Percentiles rank a stretch among this genome's conserved stretches.
phyloP scores from a whole-genome alignment of 1,140 invertebrate species.

The Cyclina sinensis region DNA sequence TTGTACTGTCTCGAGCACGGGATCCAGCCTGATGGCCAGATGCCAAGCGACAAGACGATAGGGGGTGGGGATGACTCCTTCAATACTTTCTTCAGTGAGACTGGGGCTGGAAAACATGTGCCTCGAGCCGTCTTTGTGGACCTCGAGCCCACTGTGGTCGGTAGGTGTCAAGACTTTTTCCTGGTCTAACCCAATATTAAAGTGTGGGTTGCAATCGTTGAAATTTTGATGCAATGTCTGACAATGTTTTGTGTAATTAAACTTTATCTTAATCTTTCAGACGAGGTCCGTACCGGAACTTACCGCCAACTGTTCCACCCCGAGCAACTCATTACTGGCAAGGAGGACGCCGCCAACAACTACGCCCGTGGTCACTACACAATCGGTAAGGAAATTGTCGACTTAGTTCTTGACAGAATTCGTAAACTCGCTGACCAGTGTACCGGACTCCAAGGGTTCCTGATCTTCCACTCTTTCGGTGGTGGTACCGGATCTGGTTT shows the following conservation, averaged over 20 bases:
- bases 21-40: slow-evolving; percentile 90
- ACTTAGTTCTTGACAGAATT: slow-evolving; percentile 85
- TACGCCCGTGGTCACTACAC: slow-evolving; percentile 87
- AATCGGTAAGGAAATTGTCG: slow-evolving; percentile 62
- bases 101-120: slow-evolving; percentile 86
- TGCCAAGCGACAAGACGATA: slow-evolving; percentile 79
- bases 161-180: slow-evolving; percentile 67
- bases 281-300: slow-evolving; percentile 69
- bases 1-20: slow-evolving; percentile 85
- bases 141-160: slow-evolving; percentile 86
- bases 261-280: neutral
- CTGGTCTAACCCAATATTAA: neutral
- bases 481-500: slow-evolving; percentile 96
- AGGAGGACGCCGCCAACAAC: slow-evolving; percentile 91
- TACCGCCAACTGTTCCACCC: slow-evolving; percentile 77
- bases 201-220: no score
- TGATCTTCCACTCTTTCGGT: slow-evolving; percentile 96
- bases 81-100: slow-evolving; percentile 79
- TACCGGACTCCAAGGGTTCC: slow-evolving; percentile 88
- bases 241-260: neutral
- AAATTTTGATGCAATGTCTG: no score
- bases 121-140: slow-evolving; percentile 87
- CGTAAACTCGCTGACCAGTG: slow-evolving; percentile 76
- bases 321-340: slow-evolving; percentile 88
- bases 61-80: slow-evolving; percentile 86